Base-by-base conservation (phyloP, 2,888 invertebrate species). In the Hofmannophila pseudospretella region DNA sequence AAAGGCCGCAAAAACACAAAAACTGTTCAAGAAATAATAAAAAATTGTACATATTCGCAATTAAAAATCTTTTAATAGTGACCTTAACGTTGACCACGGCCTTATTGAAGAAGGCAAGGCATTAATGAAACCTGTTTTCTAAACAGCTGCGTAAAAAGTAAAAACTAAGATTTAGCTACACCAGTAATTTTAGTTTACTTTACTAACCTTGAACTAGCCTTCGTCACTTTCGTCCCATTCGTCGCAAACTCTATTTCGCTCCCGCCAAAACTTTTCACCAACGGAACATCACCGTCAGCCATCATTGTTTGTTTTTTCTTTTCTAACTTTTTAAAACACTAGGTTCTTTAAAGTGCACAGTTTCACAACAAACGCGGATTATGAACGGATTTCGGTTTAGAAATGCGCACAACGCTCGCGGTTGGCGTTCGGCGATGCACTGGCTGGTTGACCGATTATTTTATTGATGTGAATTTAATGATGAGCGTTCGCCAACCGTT, bases 251-350 rank as follows among this genome's bases (percentile, higher is more conserved):
- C 84, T 40, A 81, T 60, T 57, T 84, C 85, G 63, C 65, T 76
- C 47, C 78, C 76, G 52, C 73, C 68, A 63, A 70, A 84, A 76
- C 81, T 82, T 31, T 70, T 68, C 36, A 86, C 85, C 48, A 86
- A 55, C 42, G 85, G 85, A 58, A 82, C 67, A 52, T 85, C 85
- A 51, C 85, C 85, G 58, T 85, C 85, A 44, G 84, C 80, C 80
- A 85, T 79, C 44, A 58, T 70, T 56, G 44, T 62, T 62, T 57
- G 55, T 44, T 51, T 38, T 13, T 23, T 23, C 5, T 23, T 23
- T 7, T n/a, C n/a, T 23, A 23, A 23, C 4, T 23, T 23, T 45
- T 41, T 44, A 31, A 46, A 47, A 51, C 40, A 49, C 44, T 29
- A 34, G 19, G 37, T 37, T 13, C 14, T 34, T 34, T 38, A 12